phyloP scores from a whole-genome alignment of 1,140 invertebrate genomes.

The Zaprionus ghesquierei region DNA sequence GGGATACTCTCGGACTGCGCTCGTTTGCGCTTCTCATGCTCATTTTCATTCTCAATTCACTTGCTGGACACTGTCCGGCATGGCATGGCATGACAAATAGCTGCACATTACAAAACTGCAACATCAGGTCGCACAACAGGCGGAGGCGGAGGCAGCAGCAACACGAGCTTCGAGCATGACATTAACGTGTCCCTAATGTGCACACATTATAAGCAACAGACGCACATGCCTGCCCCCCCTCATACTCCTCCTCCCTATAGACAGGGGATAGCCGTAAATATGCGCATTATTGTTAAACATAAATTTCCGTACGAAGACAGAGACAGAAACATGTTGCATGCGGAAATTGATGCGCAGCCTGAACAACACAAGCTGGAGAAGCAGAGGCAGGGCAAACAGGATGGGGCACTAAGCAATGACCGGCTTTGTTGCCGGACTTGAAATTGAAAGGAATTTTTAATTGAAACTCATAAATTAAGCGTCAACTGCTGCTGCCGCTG shows the following conservation, averaged over 20 bases:
- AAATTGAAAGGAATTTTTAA: constrained; percentile 69
- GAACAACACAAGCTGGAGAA: not conserved
- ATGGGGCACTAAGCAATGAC: constrained; percentile 13
- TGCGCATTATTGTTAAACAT: constrained; percentile 73
- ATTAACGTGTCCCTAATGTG: constrained; percentile 67
- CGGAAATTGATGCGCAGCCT: constrained; percentile 31
- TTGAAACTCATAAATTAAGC: constrained; percentile 77
- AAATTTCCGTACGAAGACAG: constrained; percentile 57
- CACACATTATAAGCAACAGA: constrained; percentile 55
- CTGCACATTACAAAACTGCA: constrained; percentile 62
- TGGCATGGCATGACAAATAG: constrained; percentile 62
- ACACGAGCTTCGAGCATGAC: constrained; percentile 25
- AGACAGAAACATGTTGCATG: constrained; percentile 13
- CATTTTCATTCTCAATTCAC: not conserved
- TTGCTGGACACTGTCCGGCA: constrained; percentile 21
- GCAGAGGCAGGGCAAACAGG: not conserved
- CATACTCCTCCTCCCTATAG: not conserved
- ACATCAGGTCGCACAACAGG: constrained; percentile 39
- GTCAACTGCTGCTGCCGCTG: constrained; percentile 16
- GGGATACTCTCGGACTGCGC: not conserved
- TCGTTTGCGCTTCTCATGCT: not conserved
- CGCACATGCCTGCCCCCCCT: not conserved
- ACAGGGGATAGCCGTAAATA: constrained; percentile 28
- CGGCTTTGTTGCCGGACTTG: constrained; percentile 39
- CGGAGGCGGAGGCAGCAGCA: not conserved